A percentile compares a stretch with the other conserved stretches of the same genome.
Evolutionary conservation across 2,888 invertebrate species (phyloP).

Genomic region (Scaeva pyrastri): DNA sequence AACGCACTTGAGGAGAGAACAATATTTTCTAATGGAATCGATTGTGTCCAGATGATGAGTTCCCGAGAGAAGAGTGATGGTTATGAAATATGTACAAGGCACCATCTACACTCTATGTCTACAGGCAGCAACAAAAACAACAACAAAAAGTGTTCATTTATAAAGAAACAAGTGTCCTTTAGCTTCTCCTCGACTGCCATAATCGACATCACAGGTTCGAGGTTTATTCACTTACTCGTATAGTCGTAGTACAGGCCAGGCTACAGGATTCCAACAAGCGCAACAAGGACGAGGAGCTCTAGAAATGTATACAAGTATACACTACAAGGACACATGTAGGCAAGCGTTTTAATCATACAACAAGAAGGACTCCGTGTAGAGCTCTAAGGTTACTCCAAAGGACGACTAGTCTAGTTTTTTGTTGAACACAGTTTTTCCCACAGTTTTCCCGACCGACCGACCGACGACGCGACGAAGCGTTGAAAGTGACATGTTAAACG

Average conservation of each 20-base stretch:
- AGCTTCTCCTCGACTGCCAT: conserved; percentile 46
- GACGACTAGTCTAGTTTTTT: conserved; percentile 34
- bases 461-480: conserved; percentile 60
- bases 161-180: conserved; percentile 69
- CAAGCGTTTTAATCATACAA: conserved; percentile 49
- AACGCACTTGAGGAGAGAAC: conserved; percentile 65
- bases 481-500: conserved; percentile 72
- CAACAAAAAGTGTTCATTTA: conserved; percentile 31
- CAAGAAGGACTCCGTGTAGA: conserved; percentile 8
- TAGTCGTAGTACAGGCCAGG: too few species aligned
- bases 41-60: conserved; percentile 73
- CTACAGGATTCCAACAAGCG: not conserved
- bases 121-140: not conserved
- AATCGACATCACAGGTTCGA: conserved; percentile 73
- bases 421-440: conserved; percentile 52
- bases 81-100: conserved; percentile 47
- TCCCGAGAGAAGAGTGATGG: conserved; percentile 42
- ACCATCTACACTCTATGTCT: not conserved
- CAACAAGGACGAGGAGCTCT: conserved; percentile 18
- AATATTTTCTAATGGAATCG: conserved; percentile 71
- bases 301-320: conserved; percentile 13
- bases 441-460: conserved; percentile 48
- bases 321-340: conserved; percentile 37
- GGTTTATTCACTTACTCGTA: conserved; percentile 53
- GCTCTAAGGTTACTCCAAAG: conserved; percentile 13